Conservation (phyloP, 1,140 invertebrate species). For the Manduca sexta region DNA sequence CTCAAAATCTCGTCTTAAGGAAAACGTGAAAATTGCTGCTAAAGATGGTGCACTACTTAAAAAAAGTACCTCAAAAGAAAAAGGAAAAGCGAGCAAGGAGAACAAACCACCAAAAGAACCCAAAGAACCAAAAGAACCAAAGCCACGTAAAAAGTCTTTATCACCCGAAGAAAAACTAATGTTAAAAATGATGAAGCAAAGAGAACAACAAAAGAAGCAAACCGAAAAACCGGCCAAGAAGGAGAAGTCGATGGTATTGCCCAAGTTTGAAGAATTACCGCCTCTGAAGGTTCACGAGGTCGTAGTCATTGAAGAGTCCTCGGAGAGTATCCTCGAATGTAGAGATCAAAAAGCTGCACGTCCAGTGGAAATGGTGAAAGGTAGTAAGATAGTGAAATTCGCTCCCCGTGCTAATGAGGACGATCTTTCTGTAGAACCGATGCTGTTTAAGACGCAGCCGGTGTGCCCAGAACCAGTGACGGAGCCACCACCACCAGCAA, state of each 20-base stretch:
- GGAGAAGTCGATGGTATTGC: constrained; percentile 3
- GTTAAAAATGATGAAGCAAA: constrained; percentile 13
- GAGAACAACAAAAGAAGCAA: constrained; percentile 10
- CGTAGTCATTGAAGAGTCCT: neutral
- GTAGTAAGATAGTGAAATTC: constrained; percentile 14
- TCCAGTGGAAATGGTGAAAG: constrained; percentile 20
- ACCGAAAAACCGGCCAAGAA: constrained; percentile 1
- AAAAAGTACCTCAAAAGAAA: too few relatives aligned
- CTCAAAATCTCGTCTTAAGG: too few relatives aligned
- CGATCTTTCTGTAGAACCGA: constrained; percentile 4
- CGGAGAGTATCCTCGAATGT: constrained; percentile 21
- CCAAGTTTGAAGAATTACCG: constrained; percentile 15
- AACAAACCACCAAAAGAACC: neutral
- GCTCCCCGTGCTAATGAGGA: neutral
- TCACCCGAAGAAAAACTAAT: constrained; percentile 4
- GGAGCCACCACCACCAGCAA: neutral
- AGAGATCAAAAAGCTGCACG: neutral
- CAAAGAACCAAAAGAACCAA: neutral
- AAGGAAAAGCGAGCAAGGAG: neutral
- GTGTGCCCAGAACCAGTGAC: neutral
- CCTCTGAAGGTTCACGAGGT: constrained; percentile 6
- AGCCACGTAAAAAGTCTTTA: neutral
- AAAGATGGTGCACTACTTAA: too few relatives aligned
- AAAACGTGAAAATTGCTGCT: too few relatives aligned
- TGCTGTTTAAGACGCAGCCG: constrained; percentile 12